Evolutionary conservation across 2,113 vertebrate genomes (phyloP), one percentile per base, ranked within the genome.

Genomic region (Datnioides undecimradiatus): DNA sequence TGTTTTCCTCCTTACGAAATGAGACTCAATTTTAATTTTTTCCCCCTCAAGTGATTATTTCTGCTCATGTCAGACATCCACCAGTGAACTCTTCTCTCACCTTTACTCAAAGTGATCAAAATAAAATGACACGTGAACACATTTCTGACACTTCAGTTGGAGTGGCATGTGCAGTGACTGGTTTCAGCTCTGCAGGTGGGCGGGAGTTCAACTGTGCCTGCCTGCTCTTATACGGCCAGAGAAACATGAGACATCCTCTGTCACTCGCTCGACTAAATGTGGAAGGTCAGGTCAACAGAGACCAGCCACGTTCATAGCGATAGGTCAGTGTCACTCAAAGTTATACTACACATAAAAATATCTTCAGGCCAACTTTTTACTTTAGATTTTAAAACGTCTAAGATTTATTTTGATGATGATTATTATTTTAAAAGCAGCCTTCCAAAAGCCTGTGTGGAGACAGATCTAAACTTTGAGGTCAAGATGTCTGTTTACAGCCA

Each of bases 31-130:
- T 38, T 38, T 38, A 38, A 2, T 38, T 38, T 38, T 38, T 41
- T 41, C 21, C 10, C 14, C 6, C 41, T 23, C 10, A 23, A 49
- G 2, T 33, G 21, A 29, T 49, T 1, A 14, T 4, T 23, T 36
- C 72, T 78, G 67, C 80, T 70, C 40, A 75, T 70, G n/a, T 89
- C 86, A 90, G 80, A 86, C 84, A 38, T 90, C 85, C 73, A 84
- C 54, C 5, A 5, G 12, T 29, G 1, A 27, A 66, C 49, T n/a
- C 2, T 63, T 34, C 11, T 82, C 76, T 82, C 62, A 76, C 72
- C 75, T 81, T 66, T 27, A 27, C 8, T 38, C 14, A 33, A 33
- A 59, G 27, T 19, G 21, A 63, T 29, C 3, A 23, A 25, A 48
- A 7, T 16, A 8, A 33, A 1, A 36, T 41, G 29, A 40, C 4